Evolutionary conservation across 2,888 invertebrate genomes (phyloP), one percentile per base, ranked within the genome.

Genomic region (Leptopilina myrica): DNA sequence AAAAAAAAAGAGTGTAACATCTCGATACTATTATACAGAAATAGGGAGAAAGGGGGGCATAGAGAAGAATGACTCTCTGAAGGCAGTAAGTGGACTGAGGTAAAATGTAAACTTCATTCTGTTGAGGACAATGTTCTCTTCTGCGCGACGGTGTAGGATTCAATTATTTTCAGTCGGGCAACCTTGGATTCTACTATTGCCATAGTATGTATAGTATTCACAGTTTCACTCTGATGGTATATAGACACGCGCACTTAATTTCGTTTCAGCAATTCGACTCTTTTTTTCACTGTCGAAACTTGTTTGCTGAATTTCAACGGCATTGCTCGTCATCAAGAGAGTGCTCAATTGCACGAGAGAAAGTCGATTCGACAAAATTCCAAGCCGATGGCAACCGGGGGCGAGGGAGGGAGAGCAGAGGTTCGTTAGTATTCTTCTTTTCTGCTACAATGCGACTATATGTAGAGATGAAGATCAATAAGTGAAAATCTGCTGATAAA

Each of bases 81-180:
- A 33, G 73, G 49, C 14, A n/a, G 53, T 73, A 56, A 73, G 73
- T 73, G 56, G 78, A 82, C 80, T 80, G 84, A 82, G 85, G 85
- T 86, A 86, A 89, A 43, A 89, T 87, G 88, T 87, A 89, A 90
- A 90, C 87, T 89, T 89, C 87, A 86, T 90, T 89, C 86, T 86
- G 83, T 12, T 14, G 86, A 85, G 84, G 85, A 90, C 90, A 90
- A 89, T 89, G 87, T 85, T 80, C 49, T 2, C 49, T 83, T 82
- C 85, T 85, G 86, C 84, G 86, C 84, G 81, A 79, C 86, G 84
- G 83, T 84, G 87, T 86, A 86, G 87, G 86, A 89, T 91, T 90
- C 88, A 89, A 91, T 90, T 91, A 91, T 89, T 89, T 89, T 87
- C 88, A 87, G 83, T 86, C 84, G 83, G 85, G 79, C 86, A 80